Evolutionary conservation across 2,888 invertebrate genomes (phyloP).

Genomic region (Trachelus stipa): DNA sequence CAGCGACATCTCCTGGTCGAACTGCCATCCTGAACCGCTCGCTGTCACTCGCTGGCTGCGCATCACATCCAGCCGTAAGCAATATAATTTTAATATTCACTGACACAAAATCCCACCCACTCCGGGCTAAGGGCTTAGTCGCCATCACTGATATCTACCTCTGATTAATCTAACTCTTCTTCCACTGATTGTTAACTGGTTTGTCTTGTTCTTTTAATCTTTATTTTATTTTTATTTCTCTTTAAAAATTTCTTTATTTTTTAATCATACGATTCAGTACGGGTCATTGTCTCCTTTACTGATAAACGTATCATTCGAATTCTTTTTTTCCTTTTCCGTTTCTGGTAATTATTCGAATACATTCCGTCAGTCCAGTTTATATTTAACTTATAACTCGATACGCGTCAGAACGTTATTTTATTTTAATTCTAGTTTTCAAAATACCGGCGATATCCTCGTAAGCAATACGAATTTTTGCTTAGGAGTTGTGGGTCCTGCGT

Average conservation of each 20-base stretch:
- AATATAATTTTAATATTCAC: slow-evolving; percentile 66
- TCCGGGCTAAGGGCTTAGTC: slow-evolving; percentile 60
- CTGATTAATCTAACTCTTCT: slow-evolving; percentile 10
- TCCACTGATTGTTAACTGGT: background rate
- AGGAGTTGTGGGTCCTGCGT: background rate
- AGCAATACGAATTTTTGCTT: background rate
- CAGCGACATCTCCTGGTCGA: slow-evolving; percentile 63
- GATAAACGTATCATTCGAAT: background rate
- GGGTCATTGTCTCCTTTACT: background rate
- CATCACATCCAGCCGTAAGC: slow-evolving; percentile 63
- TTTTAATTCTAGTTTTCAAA: background rate
- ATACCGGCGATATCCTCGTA: background rate
- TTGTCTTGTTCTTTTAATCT: background rate
- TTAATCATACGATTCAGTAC: background rate
- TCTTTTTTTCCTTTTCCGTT: background rate
- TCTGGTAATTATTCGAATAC: background rate
- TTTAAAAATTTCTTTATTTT: background rate
- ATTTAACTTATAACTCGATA: background rate
- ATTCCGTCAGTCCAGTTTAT: background rate
- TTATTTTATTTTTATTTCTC: background rate
- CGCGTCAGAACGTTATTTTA: background rate
- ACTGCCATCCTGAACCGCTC: slow-evolving; percentile 64
- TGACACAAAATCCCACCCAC: slow-evolving; percentile 66
- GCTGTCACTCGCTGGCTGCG: slow-evolving; percentile 65
- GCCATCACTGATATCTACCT: slow-evolving; percentile 35